A percentile compares a stretch with the other conserved stretches of the same genome.
phyloP scores from a whole-genome alignment of 2,888 invertebrate genomes.

The Ennomos erosarius region DNA sequence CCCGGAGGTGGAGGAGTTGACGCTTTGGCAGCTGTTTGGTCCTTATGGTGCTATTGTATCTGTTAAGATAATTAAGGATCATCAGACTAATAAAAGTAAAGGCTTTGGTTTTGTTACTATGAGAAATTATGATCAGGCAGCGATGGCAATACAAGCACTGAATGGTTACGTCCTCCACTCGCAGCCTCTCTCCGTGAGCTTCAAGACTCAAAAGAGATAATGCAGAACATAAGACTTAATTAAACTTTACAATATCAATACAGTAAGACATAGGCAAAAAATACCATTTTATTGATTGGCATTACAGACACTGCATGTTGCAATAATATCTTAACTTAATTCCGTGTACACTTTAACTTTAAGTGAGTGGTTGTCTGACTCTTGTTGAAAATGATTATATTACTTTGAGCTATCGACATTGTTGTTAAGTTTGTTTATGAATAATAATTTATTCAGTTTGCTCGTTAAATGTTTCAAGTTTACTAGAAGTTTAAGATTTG shows the following conservation, averaged over 20 bases:
- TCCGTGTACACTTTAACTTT: conserved; percentile 63
- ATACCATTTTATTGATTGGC: conserved; percentile 73
- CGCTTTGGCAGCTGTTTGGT: conserved; percentile 83
- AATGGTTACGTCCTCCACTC: conserved; percentile 80
- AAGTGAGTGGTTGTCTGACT: conserved; percentile 73
- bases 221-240: conserved; percentile 69
- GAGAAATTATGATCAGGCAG: conserved; percentile 84
- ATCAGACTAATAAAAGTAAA: conserved; percentile 83
- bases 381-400: conserved; percentile 82
- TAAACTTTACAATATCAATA: conserved; percentile 81
- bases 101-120: conserved; percentile 84
- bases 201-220: conserved; percentile 85
- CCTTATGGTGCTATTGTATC: conserved; percentile 85
- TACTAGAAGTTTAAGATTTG: conserved; percentile 83
- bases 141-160: conserved; percentile 83
- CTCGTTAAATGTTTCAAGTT: conserved; percentile 85
- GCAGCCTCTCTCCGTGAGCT: conserved; percentile 82
- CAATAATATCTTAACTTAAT: conserved; percentile 64
- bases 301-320: conserved; percentile 61
- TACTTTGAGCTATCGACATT: conserved; percentile 84
- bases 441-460: conserved; percentile 86
- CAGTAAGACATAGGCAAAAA: conserved; percentile 79
- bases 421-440: conserved; percentile 86
- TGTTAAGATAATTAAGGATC: conserved; percentile 84
- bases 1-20: conserved; percentile 81